A percentile compares a stretch with the other conserved stretches of the same genome.
Conservation (phyloP, 2,797 vertebrate species). For the Enteromius trimaculatus region DNA sequence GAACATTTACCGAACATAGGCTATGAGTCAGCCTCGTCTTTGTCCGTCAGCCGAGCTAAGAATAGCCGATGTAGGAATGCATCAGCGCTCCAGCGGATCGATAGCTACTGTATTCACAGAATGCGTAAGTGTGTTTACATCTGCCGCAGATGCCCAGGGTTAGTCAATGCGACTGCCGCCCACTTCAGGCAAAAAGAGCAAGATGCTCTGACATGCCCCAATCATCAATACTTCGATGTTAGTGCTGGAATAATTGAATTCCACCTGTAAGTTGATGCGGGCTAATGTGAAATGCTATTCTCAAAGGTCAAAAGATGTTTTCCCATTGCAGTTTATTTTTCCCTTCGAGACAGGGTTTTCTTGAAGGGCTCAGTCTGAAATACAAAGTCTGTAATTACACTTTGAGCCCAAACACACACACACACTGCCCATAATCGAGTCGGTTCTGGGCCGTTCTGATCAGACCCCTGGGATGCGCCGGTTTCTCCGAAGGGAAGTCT, state of each 20-base stretch:
- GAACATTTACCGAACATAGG: constrained; percentile 21
- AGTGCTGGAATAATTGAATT: constrained; percentile 7
- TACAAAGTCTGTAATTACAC: constrained; percentile 21
- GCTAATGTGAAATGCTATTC: constrained; percentile 14
- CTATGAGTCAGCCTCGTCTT: constrained; percentile 37
- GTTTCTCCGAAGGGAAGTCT: constrained; percentile 31
- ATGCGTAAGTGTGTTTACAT: constrained; percentile 16
- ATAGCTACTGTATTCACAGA: constrained; percentile 35
- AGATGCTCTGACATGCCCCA: not conserved
- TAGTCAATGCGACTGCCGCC: not conserved
- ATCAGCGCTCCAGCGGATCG: constrained; percentile 15
- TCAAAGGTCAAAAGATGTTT: constrained; percentile 13
- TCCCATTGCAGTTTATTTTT: not conserved
- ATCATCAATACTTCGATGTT: not conserved
- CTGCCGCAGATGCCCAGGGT: not conserved
- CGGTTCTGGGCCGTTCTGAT: constrained; percentile 32
- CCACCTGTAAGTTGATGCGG: not conserved
- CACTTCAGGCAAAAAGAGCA: not conserved
- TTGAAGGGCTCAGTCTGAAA: constrained; percentile 13
- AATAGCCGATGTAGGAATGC: constrained; percentile 14
- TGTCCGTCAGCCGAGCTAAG: not conserved
- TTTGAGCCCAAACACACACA: constrained; percentile 3
- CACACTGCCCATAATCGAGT: constrained; percentile 19
- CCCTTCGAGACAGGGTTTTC: not conserved
- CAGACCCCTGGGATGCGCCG: constrained; percentile 3